Conservation (phyloP, 2,888 invertebrate species). For the Xylota sylvarum region DNA sequence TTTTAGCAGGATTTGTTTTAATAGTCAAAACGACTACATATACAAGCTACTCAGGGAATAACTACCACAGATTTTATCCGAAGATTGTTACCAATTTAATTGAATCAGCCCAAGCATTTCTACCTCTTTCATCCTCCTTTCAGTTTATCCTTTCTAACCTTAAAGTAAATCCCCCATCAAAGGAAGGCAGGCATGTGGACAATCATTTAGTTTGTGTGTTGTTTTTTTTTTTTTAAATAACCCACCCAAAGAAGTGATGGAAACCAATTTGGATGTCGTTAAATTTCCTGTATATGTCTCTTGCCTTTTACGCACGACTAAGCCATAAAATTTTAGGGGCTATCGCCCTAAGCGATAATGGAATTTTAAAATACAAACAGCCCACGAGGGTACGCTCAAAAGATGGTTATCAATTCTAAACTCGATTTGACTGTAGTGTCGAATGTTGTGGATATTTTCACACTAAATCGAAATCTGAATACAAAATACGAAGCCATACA, state of each 20-base stretch:
- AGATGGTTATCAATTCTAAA: neutral
- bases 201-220: too few species aligned
- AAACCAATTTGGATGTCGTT: neutral
- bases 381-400: neutral
- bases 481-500: neutral
- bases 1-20: too few species aligned
- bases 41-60: too few species aligned
- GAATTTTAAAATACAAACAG: neutral
- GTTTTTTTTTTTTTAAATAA: neutral
- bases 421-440: neutral
- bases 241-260: neutral
- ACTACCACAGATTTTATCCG: too few species aligned
- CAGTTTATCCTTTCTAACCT: too few species aligned
- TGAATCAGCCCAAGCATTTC: too few species aligned
- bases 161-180: too few species aligned
- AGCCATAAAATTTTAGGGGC: neutral
- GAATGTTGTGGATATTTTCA: neutral
- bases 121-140: too few species aligned
- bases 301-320: neutral
- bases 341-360: neutral
- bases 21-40: too few species aligned
- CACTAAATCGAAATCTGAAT: neutral
- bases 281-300: neutral
- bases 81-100: too few species aligned
- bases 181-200: too few species aligned